Conservation (phyloP, 1,140 invertebrate genomes). For the Prorops nasuta region DNA sequence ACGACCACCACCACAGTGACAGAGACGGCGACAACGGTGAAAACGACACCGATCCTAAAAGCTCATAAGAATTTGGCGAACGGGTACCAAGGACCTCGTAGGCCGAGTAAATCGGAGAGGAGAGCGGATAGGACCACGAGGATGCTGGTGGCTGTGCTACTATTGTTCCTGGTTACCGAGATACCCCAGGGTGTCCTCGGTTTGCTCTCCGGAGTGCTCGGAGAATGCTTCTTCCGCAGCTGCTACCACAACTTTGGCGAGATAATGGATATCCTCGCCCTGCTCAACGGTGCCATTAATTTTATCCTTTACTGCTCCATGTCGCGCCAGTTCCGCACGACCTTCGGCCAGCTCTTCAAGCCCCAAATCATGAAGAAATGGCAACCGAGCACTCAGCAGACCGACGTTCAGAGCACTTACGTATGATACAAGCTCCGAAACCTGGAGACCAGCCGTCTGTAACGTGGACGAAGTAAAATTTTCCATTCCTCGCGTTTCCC, state of each 20-base stretch:
- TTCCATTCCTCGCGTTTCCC: too few species aligned
- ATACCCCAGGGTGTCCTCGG: slow-evolving; percentile 80
- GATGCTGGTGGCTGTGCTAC: slow-evolving; percentile 84
- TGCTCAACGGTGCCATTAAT: slow-evolving; percentile 90
- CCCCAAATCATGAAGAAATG: slow-evolving; percentile 44
- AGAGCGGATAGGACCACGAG: slow-evolving; percentile 82
- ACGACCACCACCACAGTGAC: too few species aligned
- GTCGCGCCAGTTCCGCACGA: slow-evolving; percentile 88
- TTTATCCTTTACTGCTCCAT: slow-evolving; percentile 94
- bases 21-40: too few species aligned
- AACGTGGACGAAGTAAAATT: too few species aligned
- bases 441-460: too few species aligned
- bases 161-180: slow-evolving; percentile 84
- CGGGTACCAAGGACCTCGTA: neutral
- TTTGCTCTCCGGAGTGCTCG: slow-evolving; percentile 70
- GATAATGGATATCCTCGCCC: slow-evolving; percentile 86
- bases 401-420: slow-evolving; percentile 57
- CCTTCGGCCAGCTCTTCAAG: slow-evolving; percentile 75
- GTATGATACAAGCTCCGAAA: slow-evolving; percentile 56
- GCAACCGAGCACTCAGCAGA: slow-evolving; percentile 56
- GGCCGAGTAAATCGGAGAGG: slow-evolving; percentile 65
- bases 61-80: too few species aligned
- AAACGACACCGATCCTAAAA: too few species aligned
- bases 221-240: slow-evolving; percentile 70
- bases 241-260: slow-evolving; percentile 83